Evolutionary conservation across 2,888 invertebrate species (phyloP), one percentile per base, ranked within the genome.

Genomic region (Brachypterus glaber): DNA sequence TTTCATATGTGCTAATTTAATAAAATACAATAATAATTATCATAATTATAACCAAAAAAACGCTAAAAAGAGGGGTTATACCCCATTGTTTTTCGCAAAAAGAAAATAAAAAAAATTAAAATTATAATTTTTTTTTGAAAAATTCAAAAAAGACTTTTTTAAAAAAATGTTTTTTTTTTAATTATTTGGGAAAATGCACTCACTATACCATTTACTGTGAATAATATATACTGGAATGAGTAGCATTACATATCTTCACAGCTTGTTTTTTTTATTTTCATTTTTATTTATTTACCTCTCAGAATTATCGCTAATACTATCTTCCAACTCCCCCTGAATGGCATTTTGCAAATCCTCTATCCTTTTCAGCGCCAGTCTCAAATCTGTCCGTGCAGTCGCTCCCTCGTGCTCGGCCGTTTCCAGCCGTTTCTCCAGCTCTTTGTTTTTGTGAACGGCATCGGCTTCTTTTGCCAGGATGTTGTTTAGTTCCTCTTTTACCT

Each of bases 341-440:
- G 92, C 93, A 55, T 87, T 82, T 61, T 93, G 93, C 46, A 96
- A 69, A 58, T 92, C 92, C 31, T 90, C 81, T 50, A 93, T 92
- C 43, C 95, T 74, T 46, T 92, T 79, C 40, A 91, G 73, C 3
- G 95, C 93, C 37, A 93, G 70, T 35, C 90, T 74, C 30, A 95
- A 76, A 67, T 95, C 93, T 62, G 82, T 76, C 57, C 79, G 67
- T 29, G 88, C 74, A 46, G 81, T 73, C 50, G 82, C 66, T 35
- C 77, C 73, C 64, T 87, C 81, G 21, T 82, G 71, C 53, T 83
- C 77, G 34, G 83, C 74, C 16, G 77, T 71, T 41, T 81, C 78
- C 34, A 82, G 72, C 29, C 77, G 73, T 51, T 83, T 79, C 51
- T 87, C 91, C 30, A 88, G 68, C 51, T 88, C 86, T 41, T 79